A percentile compares a stretch with the other conserved stretches of the same genome.
These are phyloP conservation scores for Drosophila mauritiana DNA, from an alignment of 1,140 invertebrate species.

Conservation along the genomic window DNA sequence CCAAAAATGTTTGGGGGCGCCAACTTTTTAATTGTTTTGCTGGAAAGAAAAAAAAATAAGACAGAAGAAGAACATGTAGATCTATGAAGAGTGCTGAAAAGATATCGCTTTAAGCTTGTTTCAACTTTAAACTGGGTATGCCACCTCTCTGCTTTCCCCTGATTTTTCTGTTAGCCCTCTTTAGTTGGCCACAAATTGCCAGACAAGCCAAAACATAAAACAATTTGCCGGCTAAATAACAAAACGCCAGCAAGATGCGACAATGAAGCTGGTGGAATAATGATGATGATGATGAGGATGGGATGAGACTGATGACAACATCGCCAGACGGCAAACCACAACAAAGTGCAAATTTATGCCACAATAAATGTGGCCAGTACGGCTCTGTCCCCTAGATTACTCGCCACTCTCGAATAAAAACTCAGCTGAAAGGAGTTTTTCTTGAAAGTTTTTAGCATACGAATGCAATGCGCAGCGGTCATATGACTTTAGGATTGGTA, in stretches of 20 bases:
- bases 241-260: conserved; percentile 61
- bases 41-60: background rate
- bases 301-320: conserved; percentile 40
- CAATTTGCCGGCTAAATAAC: conserved; percentile 76
- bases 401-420: background rate
- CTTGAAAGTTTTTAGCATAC: no score
- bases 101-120: conserved; percentile 16
- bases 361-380: conserved; percentile 65
- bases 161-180: background rate
- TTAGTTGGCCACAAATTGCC: conserved; percentile 56
- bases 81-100: background rate
- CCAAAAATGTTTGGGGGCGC: conserved; percentile 60
- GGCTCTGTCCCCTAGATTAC: background rate
- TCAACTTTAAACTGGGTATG: conserved; percentile 19
- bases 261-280: conserved; percentile 38
- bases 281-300: conserved; percentile 6
- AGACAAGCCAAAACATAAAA: conserved; percentile 73
- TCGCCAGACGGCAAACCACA: conserved; percentile 62
- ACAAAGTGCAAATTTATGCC: conserved; percentile 81
- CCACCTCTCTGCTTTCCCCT: background rate
- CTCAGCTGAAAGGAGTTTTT: background rate
- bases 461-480: no score
- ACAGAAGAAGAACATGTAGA: background rate
- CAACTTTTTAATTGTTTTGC: conserved; percentile 78
- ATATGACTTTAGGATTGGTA: no score